phyloP scores from a whole-genome alignment of 2,888 invertebrate genomes.

The Willowsia nigromaculata region DNA sequence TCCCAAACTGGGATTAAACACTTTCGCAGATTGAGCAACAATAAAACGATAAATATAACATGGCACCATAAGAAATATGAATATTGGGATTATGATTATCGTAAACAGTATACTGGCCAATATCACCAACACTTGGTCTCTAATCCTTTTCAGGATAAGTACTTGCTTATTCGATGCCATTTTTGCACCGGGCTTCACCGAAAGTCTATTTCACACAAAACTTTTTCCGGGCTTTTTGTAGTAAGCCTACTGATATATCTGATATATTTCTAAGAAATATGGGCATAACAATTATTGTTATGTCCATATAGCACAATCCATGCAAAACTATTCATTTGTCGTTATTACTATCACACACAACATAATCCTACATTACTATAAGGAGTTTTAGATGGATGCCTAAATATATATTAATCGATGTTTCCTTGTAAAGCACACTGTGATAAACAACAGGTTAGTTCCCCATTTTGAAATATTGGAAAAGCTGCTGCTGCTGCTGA shows the following conservation, averaged over 20 bases:
- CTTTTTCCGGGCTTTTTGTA: neutral
- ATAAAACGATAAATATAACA: conserved; percentile 70
- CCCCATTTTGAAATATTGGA: neutral
- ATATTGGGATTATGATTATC: conserved; percentile 59
- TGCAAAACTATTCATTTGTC: neutral
- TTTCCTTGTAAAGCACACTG: neutral
- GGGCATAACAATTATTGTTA: neutral
- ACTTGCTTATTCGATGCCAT: conserved; percentile 64
- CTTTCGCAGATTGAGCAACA: conserved; percentile 55
- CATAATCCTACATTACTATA: neutral
- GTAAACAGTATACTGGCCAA: conserved; percentile 65
- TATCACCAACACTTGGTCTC: conserved; percentile 58
- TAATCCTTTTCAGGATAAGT: conserved; percentile 55
- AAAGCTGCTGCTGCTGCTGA: neutral
- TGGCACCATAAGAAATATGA: conserved; percentile 68
- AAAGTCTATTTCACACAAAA: too few relatives aligned
- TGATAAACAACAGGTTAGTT: neutral
- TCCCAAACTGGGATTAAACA: conserved; percentile 63
- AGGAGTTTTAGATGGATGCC: too few relatives aligned
- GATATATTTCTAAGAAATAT: neutral
- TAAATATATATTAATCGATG: too few relatives aligned
- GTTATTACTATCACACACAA: neutral
- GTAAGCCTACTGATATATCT: too few relatives aligned
- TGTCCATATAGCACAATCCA: neutral
- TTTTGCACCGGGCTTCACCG: too few relatives aligned